Evolutionary conservation across 1,140 invertebrate species (phyloP), one percentile per base, ranked within the genome.

Genomic region (Andricus grossulariae): DNA sequence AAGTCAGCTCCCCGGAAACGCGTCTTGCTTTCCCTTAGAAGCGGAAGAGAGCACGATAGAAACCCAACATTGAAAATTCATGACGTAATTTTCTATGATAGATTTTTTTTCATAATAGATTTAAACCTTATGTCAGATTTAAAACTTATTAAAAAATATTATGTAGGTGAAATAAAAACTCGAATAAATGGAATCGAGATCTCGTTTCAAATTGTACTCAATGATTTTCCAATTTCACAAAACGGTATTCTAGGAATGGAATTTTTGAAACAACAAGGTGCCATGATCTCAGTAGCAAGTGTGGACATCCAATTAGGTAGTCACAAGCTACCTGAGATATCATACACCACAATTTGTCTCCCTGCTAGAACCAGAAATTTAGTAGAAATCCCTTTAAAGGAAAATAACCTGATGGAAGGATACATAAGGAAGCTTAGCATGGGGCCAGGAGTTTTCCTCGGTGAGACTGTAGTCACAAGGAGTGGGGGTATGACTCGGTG

Each of bases 141-240:
- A 51, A 51, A 51, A 15, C 10, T 51, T 6, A 51, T 51, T 6
- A 51, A 51, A 16, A 2, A 51, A 13, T 51, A 51, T 51, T 11
- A 16, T 6, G 50, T 51, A 15, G 73, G 73, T 1, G 49, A 49
- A 57, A 49, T 74, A 8, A 18, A 60, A 49, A 19, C 60, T 10
- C n/a, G 18, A 12, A 15, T 74, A 18, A 18, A 51, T 74, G 3
- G 25, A 25, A 5, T 60, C 18, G 55, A 74, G 32, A 57, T 32
- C 1, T 5, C 3, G 2, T 52, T 74, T 50, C 52, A 74, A 12
- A 39, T 74, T n/a, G 54, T 74, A 4, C 73, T 54, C 1, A 21
- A 74, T 25, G 18, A 74, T 49, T 74, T 74, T 45, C 73, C 73
- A 1, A 74, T 74, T 55, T 7, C 4, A 11, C 73, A 74, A 74